Conservation (phyloP, 37 sponge, comb jelly and placozoan genomes). For the Mnemiopsis leidyi region DNA sequence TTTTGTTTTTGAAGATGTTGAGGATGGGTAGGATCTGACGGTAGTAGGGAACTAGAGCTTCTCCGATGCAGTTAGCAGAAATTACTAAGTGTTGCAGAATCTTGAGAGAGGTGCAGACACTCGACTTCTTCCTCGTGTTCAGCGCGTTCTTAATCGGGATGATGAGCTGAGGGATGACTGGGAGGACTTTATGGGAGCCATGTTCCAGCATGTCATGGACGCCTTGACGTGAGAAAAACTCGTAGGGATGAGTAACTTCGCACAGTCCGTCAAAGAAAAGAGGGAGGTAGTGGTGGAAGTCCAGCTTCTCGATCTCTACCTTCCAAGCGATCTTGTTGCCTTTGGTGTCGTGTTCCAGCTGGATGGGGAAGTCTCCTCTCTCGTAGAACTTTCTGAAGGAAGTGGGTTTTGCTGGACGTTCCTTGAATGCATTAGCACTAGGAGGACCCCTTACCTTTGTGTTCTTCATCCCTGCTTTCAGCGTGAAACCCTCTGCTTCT, state of each 20-base stretch:
- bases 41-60: conserved; percentile 98
- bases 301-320: conserved; percentile 96
- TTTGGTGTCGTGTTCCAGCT: conserved; percentile 97
- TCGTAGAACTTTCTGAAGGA: conserved; percentile 96
- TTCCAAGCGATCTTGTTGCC: conserved; percentile 99
- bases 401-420: conserved; percentile 80
- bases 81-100: conserved; percentile 91
- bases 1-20: conserved; percentile 89
- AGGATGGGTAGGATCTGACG: conserved; percentile 96
- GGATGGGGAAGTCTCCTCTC: conserved; percentile 96
- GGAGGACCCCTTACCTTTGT: conserved; percentile 80
- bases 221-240: conserved; percentile 98
- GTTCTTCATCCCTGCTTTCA: conserved; percentile 90
- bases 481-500: conserved; percentile 82
- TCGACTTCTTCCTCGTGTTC: conserved; percentile 82
- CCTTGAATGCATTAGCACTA: conserved; percentile 83
- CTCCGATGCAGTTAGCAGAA: conserved; percentile 91
- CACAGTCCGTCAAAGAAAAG: conserved; percentile 98
- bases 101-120: conserved; percentile 93
- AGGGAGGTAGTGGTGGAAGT: conserved; percentile 97
- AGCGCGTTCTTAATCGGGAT: conserved; percentile 98
- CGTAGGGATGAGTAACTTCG: conserved; percentile 93
- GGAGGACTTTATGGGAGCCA: conserved; percentile 85
- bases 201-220: conserved; percentile 99
- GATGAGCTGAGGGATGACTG: conserved; percentile 97